Conservation (phyloP, 2,888 invertebrate species). For the Adelphocoris suturalis region DNA sequence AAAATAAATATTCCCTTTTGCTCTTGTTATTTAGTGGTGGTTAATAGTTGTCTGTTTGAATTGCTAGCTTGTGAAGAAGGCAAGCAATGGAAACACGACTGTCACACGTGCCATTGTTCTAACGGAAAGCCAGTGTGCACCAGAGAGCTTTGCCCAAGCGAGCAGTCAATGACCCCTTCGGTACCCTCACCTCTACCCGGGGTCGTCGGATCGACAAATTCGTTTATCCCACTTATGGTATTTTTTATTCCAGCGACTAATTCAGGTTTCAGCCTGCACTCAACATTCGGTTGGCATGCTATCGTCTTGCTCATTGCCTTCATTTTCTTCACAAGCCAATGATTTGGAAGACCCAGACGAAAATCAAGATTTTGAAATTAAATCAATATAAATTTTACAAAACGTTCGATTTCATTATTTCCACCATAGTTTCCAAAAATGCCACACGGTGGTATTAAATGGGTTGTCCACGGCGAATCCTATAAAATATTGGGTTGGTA, state of each 20-base stretch:
- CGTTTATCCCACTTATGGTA: not conserved
- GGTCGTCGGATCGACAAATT: not conserved
- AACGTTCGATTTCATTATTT: not conserved
- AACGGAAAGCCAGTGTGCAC: conserved; percentile 56
- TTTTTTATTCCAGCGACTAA: not conserved
- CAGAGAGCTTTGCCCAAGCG: conserved; percentile 50
- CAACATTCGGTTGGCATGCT: not conserved
- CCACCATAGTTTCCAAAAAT: not conserved
- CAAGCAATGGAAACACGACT: conserved; percentile 48
- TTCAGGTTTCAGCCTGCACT: conserved; percentile 6
- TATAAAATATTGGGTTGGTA: no score
- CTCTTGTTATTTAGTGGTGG: no score
- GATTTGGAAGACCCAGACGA: not conserved
- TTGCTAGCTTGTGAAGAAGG: conserved; percentile 55
- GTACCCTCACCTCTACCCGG: conserved; percentile 5
- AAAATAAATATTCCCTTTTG: no score
- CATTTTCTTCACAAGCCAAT: not conserved
- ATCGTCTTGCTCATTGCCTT: not conserved
- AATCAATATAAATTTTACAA: not conserved
- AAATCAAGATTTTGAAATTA: not conserved
- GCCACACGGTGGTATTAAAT: not conserved
- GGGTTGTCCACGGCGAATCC: no score
- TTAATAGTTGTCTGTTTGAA: no score
- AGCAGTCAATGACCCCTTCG: not conserved
- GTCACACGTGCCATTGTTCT: conserved; percentile 63